A percentile compares a stretch with the other conserved stretches of the same genome.
These are phyloP conservation scores for Pherbina coryleti DNA, from an alignment of 2,888 invertebrate species.

Conservation along the genomic window DNA sequence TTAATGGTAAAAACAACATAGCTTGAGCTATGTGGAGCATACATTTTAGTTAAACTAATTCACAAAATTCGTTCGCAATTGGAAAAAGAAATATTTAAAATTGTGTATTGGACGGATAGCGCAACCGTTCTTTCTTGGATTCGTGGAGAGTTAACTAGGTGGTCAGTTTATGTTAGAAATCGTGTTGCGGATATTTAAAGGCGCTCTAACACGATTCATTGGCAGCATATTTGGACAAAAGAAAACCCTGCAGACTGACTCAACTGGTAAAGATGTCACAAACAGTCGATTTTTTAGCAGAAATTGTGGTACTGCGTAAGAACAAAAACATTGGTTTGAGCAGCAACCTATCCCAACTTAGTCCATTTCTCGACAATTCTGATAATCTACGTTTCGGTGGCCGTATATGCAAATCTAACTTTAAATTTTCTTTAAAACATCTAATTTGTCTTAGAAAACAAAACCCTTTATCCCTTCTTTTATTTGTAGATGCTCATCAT, in stretches of 20 bases:
- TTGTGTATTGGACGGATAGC: not conserved
- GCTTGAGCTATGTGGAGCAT: not conserved
- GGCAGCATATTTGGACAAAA: no score
- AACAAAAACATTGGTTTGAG: no score
- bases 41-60: not conserved
- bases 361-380: no score
- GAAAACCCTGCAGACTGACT: no score
- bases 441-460: conserved; percentile 16
- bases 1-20: not conserved
- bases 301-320: no score
- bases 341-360: no score
- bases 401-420: conserved; percentile 31
- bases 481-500: conserved; percentile 36
- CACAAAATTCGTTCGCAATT: not conserved
- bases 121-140: not conserved
- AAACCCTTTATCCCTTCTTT: not conserved
- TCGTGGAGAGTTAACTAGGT: not conserved
- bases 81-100: not conserved
- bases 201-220: no score
- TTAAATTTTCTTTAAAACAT: conserved; percentile 20
- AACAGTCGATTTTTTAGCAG: no score
- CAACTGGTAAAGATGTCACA: no score
- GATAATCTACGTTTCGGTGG: not conserved
- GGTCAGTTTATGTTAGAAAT: no score
- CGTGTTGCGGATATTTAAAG: no score